Evolutionary conservation across 2,888 invertebrate genomes (phyloP).

Genomic region (Dryococelus australis): DNA sequence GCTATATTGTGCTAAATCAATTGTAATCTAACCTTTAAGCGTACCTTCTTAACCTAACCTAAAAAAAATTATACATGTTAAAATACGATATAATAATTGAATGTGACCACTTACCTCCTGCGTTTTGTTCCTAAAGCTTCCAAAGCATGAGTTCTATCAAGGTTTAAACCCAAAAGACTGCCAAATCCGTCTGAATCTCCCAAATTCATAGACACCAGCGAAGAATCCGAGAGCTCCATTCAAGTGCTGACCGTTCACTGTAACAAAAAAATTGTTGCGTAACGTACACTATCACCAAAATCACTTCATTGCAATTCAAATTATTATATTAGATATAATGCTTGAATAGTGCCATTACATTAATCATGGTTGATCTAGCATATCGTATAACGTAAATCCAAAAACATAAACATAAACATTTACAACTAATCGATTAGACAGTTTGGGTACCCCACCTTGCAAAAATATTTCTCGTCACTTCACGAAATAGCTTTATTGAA

Average conservation of each 20-base stretch:
- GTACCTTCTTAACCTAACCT: neutral
- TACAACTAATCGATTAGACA: neutral
- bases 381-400: neutral
- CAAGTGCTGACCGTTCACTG: neutral
- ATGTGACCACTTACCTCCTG: constrained; percentile 38
- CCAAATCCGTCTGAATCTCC: constrained; percentile 42
- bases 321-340: neutral
- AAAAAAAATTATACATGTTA: neutral
- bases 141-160: constrained; percentile 40
- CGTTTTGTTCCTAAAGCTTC: constrained; percentile 43
- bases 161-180: constrained; percentile 38
- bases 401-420: neutral
- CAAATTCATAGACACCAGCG: constrained; percentile 32
- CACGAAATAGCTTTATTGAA: constrained; percentile 1
- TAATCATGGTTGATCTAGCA: neutral
- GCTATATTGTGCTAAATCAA: too few species aligned
- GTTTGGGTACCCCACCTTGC: constrained; percentile 2
- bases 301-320: neutral
- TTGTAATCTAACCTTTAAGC: too few species aligned
- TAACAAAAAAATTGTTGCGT: neutral
- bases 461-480: constrained; percentile 10
- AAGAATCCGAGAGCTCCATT: constrained; percentile 24
- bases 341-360: neutral
- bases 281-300: neutral
- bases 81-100: neutral